A percentile compares a stretch with the other conserved stretches of the same genome.
Evolutionary conservation across 92 coral and sea anemone species (phyloP).

Genomic region (Scolanthus callimorphus): DNA sequence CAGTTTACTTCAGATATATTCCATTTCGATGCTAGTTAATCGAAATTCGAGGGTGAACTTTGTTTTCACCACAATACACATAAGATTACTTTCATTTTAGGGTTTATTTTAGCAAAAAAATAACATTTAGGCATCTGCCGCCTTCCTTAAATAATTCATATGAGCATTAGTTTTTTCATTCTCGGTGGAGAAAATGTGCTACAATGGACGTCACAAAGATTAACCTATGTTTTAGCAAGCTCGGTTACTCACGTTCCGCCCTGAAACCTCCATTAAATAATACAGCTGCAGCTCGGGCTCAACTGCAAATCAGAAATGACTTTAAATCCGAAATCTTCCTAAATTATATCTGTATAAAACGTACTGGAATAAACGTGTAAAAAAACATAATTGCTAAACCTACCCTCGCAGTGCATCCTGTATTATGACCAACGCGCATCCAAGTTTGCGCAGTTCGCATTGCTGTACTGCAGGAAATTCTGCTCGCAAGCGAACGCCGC

Average conservation of each 20-base stretch:
- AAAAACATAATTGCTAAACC: neutral
- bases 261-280: neutral
- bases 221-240: neutral
- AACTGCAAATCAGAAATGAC: too few species aligned
- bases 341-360: too few species aligned
- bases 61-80: too few species aligned
- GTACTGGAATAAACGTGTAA: too few species aligned
- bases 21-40: neutral
- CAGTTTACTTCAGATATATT: neutral
- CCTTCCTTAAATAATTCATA: neutral
- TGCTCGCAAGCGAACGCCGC: too few species aligned
- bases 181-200: neutral
- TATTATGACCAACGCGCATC: neutral
- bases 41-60: neutral
- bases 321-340: too few species aligned
- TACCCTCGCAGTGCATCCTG: neutral
- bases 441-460: too few species aligned
- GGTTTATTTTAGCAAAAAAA: too few species aligned
- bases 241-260: neutral
- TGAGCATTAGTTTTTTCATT: neutral
- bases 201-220: neutral
- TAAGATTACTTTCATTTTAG: too few species aligned
- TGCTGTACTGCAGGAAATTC: too few species aligned
- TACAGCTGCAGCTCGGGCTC: too few species aligned
- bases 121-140: neutral